A percentile compares a stretch with the other conserved stretches of the same genome.
Evolutionary conservation across 2,113 vertebrate species (phyloP).

Genomic region (Corythaixoides concolor): DNA sequence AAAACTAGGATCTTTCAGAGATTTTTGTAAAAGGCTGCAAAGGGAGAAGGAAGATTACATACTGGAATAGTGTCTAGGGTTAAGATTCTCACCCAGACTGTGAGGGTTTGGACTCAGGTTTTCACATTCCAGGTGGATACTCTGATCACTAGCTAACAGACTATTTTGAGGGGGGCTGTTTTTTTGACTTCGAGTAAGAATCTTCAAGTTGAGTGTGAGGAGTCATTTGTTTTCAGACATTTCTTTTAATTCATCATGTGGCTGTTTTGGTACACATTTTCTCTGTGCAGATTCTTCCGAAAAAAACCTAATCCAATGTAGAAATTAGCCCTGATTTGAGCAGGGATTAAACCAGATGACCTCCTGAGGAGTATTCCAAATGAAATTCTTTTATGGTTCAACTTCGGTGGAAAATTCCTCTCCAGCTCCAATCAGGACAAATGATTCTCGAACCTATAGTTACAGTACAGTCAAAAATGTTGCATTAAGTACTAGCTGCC

Average conservation of each 20-base stretch:
- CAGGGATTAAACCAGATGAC: not conserved
- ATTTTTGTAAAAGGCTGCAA: not conserved
- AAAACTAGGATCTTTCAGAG: not conserved
- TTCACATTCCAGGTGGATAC: not conserved
- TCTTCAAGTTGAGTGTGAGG: not conserved
- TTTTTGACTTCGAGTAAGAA: not conserved
- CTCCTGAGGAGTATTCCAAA: not conserved
- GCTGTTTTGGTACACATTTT: not conserved
- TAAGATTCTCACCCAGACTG: not conserved
- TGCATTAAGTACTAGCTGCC: not conserved
- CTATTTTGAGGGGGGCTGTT: not conserved
- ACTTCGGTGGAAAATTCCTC: not conserved
- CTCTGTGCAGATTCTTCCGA: not conserved
- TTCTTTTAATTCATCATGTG: not conserved
- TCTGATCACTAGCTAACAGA: not conserved
- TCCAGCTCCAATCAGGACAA: not conserved
- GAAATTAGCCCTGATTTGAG: not conserved
- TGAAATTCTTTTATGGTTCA: not conserved
- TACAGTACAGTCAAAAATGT: not conserved
- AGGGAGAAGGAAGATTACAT: not conserved
- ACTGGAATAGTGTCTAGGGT: not conserved
- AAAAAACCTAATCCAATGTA: not conserved
- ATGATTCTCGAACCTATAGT: not conserved
- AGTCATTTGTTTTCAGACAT: not conserved
- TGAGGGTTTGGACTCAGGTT: not conserved